A percentile compares a stretch with the other conserved stretches of the same genome.
Conservation (phyloP, 23 tunicate species). For the Clavelina lepadiformis region DNA sequence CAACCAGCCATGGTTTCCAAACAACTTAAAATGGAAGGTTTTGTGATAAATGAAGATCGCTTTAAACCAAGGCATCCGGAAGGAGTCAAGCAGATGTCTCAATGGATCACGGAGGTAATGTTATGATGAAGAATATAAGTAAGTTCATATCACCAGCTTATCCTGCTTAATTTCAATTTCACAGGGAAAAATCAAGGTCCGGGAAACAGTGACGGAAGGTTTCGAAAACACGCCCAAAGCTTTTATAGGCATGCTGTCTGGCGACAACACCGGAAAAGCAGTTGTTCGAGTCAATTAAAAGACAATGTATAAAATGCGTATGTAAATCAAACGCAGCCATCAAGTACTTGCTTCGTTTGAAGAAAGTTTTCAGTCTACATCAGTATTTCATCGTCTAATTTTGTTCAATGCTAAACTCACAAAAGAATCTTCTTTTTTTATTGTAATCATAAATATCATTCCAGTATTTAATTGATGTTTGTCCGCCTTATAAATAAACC, state of each 20-base stretch:
- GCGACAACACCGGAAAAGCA: conserved; percentile 32
- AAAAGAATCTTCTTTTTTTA: too few relatives aligned
- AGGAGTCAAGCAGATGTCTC: conserved; percentile 14
- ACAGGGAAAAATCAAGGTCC: conserved; percentile 38
- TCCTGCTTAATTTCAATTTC: too few relatives aligned
- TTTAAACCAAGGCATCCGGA: conserved; percentile 21
- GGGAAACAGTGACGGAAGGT: conserved; percentile 37
- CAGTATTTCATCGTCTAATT: too few relatives aligned
- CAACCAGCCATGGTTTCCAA: neutral
- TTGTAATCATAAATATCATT: too few relatives aligned
- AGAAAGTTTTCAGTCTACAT: too few relatives aligned
- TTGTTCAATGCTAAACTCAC: too few relatives aligned
- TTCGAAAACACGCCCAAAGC: conserved; percentile 38
- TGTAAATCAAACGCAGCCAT: too few relatives aligned
- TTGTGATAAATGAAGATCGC: conserved; percentile 9
- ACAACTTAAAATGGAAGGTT: conserved; percentile 1
- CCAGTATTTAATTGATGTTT: too few relatives aligned
- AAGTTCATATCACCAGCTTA: too few relatives aligned
- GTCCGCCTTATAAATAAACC: too few relatives aligned
- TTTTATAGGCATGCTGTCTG: conserved; percentile 41
- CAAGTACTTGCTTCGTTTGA: too few relatives aligned
- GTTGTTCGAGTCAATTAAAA: conserved; percentile 12
- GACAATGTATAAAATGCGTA: neutral
- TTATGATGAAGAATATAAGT: neutral
- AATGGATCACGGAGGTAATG: conserved; percentile 62